Evolutionary conservation across 2,888 invertebrate species (phyloP), one percentile per base, ranked within the genome.

Genomic region (Muscina levida): DNA sequence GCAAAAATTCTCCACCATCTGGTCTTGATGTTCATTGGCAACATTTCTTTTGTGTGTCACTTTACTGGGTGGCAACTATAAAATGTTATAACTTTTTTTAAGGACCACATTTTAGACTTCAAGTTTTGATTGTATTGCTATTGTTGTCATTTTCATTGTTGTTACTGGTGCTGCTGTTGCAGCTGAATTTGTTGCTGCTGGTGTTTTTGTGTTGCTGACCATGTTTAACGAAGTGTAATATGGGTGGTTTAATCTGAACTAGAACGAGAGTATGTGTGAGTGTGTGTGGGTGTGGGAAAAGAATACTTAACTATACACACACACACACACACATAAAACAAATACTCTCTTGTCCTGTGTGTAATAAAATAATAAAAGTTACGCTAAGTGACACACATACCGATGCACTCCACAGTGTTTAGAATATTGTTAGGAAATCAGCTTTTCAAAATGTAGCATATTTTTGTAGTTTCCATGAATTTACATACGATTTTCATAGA

Each of bases 361-460:
- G 19, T 15, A 37, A 15, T 22, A 2, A 56, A 66, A 59, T 24
- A 42, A 66, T 31, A 72, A 76, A 72, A 72, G 26, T 51, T 70
- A 24, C 39, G 11, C 2, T 22, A 62, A 15, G 67, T 62, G 53
- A 44, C 68, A 17, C 22, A 44, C 72, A 31, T 31, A 31, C 31
- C 31, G 8, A 31, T n/a, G 8, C 8, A 31, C 31, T 8, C 4
- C 31, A 31, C 31, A 31, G 31, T 31, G 31, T 3, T 31, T n/a
- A n/a, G n/a, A n/a, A n/a, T n/a, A n/a, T n/a, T n/a, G n/a, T n/a
- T n/a, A n/a, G n/a, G n/a, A n/a, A n/a, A n/a, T n/a, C n/a, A n/a
- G n/a, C n/a, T n/a, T n/a, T n/a, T n/a, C n/a, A n/a, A n/a, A n/a
- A n/a, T n/a, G n/a, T n/a, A n/a, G n/a, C n/a, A n/a, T n/a, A n/a